Evolutionary conservation across 1,140 invertebrate species (phyloP), one percentile per base, ranked within the genome.

Genomic region (Wasmannia auropunctata): DNA sequence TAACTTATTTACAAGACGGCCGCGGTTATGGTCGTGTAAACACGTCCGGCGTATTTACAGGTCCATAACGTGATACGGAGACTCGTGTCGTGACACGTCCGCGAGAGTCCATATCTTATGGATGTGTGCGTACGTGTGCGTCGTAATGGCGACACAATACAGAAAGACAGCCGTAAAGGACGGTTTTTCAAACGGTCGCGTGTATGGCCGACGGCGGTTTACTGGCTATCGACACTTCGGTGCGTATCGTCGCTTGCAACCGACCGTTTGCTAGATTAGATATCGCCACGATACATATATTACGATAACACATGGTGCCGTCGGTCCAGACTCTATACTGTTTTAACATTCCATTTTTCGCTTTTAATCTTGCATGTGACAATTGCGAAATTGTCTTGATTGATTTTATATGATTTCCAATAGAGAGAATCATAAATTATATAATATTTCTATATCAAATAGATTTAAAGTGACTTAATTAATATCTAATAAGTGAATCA

Each of bases 1-100:
- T 89, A 90, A 91, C 90, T 91, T 91, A 91, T 90, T 91, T 91
- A 91, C 85, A 89, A 90, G 90, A 89, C 88, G 69, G 46, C 70
- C 87, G 56, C 28, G 87, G 86, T 91, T 91, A 91, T 91, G 69
- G 90, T 85, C 90, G 87, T 91, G 89, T 91, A 91, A 91, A 91
- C 90, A 91, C 90, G 90, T 90, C 87, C 87, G 46, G 58, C 67
- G 89, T 89, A 91, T 91, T 91, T 91, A 91, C 90, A 89, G 89
- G 85, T 85, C 90, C 83, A 91, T 91, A 91, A 91, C 74, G 74
- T 80, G 86, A 91, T 91, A 77, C 54, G 22, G 80, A 76, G 85
- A 88, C 76, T 86, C 70, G 86, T 84, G 88, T 90, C 83, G 54
- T 74, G 77, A 54, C 83, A 80, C 87, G 63, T 88, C 56, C 46